Evolutionary conservation across 2,113 vertebrate species (phyloP), one percentile per base, ranked within the genome.

Genomic region (Gnathonemus echidnorhynchus): DNA sequence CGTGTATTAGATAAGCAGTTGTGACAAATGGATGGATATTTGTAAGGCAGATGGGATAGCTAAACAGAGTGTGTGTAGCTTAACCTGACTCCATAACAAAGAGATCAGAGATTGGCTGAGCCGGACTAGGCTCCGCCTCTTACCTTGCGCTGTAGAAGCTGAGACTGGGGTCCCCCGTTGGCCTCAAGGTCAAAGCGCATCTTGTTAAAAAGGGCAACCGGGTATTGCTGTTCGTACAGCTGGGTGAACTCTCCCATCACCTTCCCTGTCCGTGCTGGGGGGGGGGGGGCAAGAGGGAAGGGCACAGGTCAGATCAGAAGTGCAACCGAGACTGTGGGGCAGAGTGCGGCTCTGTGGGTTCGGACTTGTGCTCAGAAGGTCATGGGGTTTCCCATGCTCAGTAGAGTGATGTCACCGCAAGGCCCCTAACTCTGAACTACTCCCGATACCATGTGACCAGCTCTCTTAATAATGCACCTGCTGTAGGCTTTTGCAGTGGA

Each of bases 141-240:
- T 95, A 98, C 98, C 97, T 98, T 98, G 74, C 98, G 97, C 92
- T 97, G 97, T 0, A 99, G 96, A 5, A 99, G 96, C 95, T 99
- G 98, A 0, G 97, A 89, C 91, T 99, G 98, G 0, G 96, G 97
- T 0, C 94, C 94, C 0, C 97, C 97, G 0, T 96, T 95, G 86
- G 97, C 98, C 93, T 99, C 98, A 0, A 99, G 94, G 93, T 99
- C 98, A 86, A 97, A 97, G 50, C 98, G 97, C 91, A 98, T 95
- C 42, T 97, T 98, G 94, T 96, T 98, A 94, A 99, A 98, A 90
- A 99, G 97, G 0, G 98, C 97, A 0, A 99, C 96, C 0, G 96
- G 96, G 0, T 97, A 98, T 93, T 99, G 98, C 93, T 98, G 96
- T 92, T 94, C 92, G 0, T 97, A 99, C 86, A 97, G 96, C 0